A percentile compares a stretch with the other conserved stretches of the same genome.
Evolutionary conservation across 1,140 invertebrate species (phyloP).

Genomic region (Drosophila suzukii): DNA sequence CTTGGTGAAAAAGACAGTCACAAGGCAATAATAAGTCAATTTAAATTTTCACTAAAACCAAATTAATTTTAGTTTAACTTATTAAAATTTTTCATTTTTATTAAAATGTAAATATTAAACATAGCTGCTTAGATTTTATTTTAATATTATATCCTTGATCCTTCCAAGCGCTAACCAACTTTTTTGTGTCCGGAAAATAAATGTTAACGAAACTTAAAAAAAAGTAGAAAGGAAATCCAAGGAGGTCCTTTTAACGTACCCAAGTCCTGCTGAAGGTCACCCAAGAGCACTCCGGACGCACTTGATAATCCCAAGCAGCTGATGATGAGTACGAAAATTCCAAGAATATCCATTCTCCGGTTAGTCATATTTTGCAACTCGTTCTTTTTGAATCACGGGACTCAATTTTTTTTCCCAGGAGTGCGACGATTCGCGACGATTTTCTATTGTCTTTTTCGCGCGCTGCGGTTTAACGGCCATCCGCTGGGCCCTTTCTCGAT

Average conservation of each 20-base stretch:
- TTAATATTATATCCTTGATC: too few species aligned
- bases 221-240: too few species aligned
- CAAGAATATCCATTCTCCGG: constrained; percentile 16
- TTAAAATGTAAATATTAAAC: too few species aligned
- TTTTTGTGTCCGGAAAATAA: too few species aligned
- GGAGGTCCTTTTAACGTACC: constrained; percentile 11
- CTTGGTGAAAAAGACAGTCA: too few species aligned
- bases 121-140: too few species aligned
- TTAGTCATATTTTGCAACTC: constrained; percentile 30
- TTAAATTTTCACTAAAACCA: too few species aligned
- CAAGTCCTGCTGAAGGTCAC: constrained; percentile 15
- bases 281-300: constrained; percentile 2
- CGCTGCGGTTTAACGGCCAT: constrained; percentile 56
- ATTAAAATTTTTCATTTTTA: too few species aligned
- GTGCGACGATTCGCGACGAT: constrained; percentile 9
- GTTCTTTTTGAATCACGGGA: constrained; percentile 28
- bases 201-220: too few species aligned
- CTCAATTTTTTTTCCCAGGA: constrained; percentile 15
- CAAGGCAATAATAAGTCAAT: too few species aligned
- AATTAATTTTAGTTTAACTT: too few species aligned
- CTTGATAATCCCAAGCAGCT: constrained; percentile 15
- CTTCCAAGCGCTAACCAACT: too few species aligned
- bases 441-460: constrained; percentile 28
- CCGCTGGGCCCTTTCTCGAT: constrained; percentile 60
- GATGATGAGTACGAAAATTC: constrained; percentile 10